Percentiles rank a stretch among this genome's conserved stretches.
These are phyloP conservation scores for Magallana nippona DNA, from an alignment of 2,888 invertebrate species.

Conservation along the genomic window DNA sequence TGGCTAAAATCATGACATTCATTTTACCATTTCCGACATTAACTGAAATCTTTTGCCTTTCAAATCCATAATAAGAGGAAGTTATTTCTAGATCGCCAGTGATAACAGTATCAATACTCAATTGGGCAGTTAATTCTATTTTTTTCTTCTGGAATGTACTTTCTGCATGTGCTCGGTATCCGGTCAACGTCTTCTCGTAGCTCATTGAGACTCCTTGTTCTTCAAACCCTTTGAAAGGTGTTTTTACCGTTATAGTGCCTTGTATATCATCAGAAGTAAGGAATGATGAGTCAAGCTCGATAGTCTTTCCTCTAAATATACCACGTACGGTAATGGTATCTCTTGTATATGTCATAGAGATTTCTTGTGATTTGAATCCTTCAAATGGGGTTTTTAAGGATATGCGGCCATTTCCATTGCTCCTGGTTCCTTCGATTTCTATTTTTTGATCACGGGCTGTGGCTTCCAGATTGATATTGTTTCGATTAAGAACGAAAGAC, in stretches of 20 bases:
- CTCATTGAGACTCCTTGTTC: slow-evolving; percentile 3
- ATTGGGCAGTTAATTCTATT: neutral
- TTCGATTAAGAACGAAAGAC: neutral
- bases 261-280: neutral
- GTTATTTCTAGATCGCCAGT: slow-evolving; percentile 13
- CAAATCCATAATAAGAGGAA: slow-evolving; percentile 35
- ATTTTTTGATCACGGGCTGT: neutral
- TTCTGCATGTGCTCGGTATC: neutral
- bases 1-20: neutral
- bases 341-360: neutral
- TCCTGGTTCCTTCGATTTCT: neutral
- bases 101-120: slow-evolving; percentile 8
- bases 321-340: neutral
- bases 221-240: slow-evolving; percentile 39
- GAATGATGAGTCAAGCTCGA: slow-evolving; percentile 8
- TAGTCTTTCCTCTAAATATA: slow-evolving; percentile 9
- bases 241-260: slow-evolving; percentile 23
- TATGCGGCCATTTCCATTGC: neutral
- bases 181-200: neutral
- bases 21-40: neutral
- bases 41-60: slow-evolving; percentile 9
- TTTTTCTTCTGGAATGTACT: neutral
- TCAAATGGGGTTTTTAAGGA: slow-evolving; percentile 9
- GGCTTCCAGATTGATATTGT: neutral
- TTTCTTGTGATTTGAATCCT: slow-evolving; percentile 32